These are phyloP conservation scores for Manduca sexta DNA, from an alignment of 1,140 invertebrate species.

Conservation along the genomic window DNA sequence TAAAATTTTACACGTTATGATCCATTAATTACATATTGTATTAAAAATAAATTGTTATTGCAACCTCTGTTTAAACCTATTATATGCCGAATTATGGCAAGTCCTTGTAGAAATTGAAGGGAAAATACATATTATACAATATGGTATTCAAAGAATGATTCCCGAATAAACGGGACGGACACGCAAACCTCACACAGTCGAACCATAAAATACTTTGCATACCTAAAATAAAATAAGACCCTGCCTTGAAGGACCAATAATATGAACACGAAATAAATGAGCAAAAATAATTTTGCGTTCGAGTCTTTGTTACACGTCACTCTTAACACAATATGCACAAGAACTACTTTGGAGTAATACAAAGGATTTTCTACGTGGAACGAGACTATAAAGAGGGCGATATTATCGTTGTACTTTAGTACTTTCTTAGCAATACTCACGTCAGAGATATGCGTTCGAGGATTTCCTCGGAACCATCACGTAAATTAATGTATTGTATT, in stretches of 20 bases:
- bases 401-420: constrained; percentile 10
- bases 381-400: constrained; percentile 10
- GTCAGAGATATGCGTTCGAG: constrained; percentile 31
- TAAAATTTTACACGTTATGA: too few relatives aligned
- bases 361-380: too few relatives aligned
- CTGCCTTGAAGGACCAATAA: constrained; percentile 23
- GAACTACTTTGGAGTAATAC: too few relatives aligned
- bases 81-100: constrained; percentile 10
- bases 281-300: constrained; percentile 12
- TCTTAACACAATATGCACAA: constrained; percentile 1
- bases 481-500: constrained; percentile 59
- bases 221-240: constrained; percentile 48
- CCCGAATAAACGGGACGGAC: constrained; percentile 25
- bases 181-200: constrained; percentile 32
- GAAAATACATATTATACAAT: constrained; percentile 15
- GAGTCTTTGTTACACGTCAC: constrained; percentile 1
- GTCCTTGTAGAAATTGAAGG: constrained; percentile 14
- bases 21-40: too few relatives aligned
- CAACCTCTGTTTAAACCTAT: too few relatives aligned
- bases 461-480: constrained; percentile 47
- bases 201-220: constrained; percentile 51
- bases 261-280: constrained; percentile 24
- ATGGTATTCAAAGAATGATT: constrained; percentile 21
- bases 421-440: constrained; percentile 30
- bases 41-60: too few relatives aligned